A percentile compares a stretch with the other conserved stretches of the same genome.
These are phyloP conservation scores for Stichopus chloronotus DNA, from an alignment of 35 echinoderm and acorn worm species.

Conservation along the genomic window DNA sequence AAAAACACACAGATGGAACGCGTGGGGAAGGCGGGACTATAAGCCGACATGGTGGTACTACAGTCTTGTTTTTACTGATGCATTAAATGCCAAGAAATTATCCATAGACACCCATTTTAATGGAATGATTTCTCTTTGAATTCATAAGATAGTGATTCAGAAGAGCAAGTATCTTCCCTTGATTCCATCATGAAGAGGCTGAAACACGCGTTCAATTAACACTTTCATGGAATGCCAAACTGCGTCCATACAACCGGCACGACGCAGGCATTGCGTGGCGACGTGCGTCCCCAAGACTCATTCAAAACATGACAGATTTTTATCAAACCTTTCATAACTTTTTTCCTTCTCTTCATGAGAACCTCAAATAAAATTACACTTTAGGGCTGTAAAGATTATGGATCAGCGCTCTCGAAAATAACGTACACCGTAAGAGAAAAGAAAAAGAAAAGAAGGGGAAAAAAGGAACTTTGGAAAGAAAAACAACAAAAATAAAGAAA, in stretches of 20 bases:
- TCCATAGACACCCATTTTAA: slow-evolving; percentile 63
- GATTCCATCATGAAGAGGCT: slow-evolving; percentile 30
- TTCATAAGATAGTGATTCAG: slow-evolving; percentile 51
- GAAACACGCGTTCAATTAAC: slow-evolving; percentile 21
- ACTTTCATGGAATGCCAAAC: slow-evolving; percentile 16
- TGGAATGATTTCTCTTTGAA: slow-evolving; percentile 43
- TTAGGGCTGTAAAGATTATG: slow-evolving; percentile 40
- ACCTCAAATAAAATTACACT: slow-evolving; percentile 55
- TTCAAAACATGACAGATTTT: slow-evolving; percentile 56
- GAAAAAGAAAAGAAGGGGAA: not conserved
- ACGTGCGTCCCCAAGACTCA: slow-evolving; percentile 17
- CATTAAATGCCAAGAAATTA: slow-evolving; percentile 64
- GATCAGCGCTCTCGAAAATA: slow-evolving; percentile 44
- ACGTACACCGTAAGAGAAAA: not conserved
- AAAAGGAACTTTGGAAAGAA: not conserved
- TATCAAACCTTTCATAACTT: slow-evolving; percentile 12
- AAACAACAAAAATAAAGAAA: not conserved
- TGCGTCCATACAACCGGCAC: slow-evolving; percentile 53
- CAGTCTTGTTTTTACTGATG: slow-evolving; percentile 48
- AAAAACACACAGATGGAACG: slow-evolving; percentile 60
- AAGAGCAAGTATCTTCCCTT: slow-evolving; percentile 59
- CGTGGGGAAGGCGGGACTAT: slow-evolving; percentile 16
- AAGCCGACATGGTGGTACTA: not conserved
- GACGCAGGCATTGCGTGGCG: slow-evolving; percentile 41
- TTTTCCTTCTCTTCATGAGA: not conserved